These are phyloP conservation scores for Marmota flaviventris DNA, from an alignment of 2,113 vertebrate species.

Conservation along the genomic window DNA sequence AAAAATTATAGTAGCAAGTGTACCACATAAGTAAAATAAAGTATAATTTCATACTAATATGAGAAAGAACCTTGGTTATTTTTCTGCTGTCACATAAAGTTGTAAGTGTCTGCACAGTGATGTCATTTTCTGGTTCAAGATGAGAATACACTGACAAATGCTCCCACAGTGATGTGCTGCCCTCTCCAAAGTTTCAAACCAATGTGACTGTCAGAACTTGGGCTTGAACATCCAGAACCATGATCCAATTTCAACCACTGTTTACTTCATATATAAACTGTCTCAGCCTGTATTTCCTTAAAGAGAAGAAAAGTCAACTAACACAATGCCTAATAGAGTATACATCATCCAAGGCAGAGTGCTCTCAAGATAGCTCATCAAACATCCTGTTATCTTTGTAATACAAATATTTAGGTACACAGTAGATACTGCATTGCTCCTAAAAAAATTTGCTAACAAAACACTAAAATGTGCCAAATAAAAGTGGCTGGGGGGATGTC, in stretches of 20 bases:
- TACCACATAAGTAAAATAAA: neutral
- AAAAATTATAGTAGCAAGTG: neutral
- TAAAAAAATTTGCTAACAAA: constrained; percentile 75
- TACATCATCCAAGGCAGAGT: neutral
- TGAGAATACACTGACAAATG: no score
- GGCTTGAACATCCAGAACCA: no score
- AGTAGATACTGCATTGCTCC: constrained; percentile 48
- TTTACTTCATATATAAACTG: no score
- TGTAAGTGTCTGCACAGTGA: neutral
- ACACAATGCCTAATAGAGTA: neutral
- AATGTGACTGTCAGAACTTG: no score
- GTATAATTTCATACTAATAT: neutral
- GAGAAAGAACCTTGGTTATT: neutral
- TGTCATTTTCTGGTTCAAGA: no score
- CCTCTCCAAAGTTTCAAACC: no score
- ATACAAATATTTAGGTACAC: neutral
- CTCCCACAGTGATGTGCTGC: no score
- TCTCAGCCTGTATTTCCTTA: no score
- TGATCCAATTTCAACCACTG: no score
- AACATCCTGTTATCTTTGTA: neutral
- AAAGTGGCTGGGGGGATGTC: no score
- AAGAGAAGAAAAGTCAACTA: no score
- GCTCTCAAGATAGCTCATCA: neutral
- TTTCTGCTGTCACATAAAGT: neutral
- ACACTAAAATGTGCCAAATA: neutral